Conservation (phyloP, 1,140 invertebrate species). For the Mylabris phalerata region DNA sequence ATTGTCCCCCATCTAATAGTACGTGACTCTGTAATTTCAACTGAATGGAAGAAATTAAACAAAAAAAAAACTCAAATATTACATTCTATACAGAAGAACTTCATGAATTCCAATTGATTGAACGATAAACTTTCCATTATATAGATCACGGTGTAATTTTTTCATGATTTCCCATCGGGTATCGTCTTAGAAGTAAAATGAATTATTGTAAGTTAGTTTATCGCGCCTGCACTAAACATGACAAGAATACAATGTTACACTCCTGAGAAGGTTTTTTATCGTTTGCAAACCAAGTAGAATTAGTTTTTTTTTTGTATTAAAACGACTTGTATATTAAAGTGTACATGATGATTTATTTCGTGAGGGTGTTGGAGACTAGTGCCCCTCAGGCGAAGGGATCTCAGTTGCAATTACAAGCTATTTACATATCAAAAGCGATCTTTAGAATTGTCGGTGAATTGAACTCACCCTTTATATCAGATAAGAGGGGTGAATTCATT, state of each 20-base stretch:
- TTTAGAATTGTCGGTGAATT: constrained; percentile 16
- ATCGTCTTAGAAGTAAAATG: constrained; percentile 11
- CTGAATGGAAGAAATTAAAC: too few species aligned
- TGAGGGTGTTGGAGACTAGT: too few species aligned
- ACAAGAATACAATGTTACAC: constrained; percentile 11
- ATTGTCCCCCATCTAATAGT: too few species aligned
- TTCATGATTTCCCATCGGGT: constrained; percentile 15
- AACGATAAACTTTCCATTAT: constrained; percentile 15
- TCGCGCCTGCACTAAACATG: constrained; percentile 10
- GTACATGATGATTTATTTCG: too few species aligned
- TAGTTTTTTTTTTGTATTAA: too few species aligned
- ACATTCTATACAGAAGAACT: too few species aligned
- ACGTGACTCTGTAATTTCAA: too few species aligned
- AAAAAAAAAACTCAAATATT: too few species aligned
- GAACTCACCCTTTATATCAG: constrained; percentile 11
- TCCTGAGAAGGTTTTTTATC: background rate
- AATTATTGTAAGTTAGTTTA: constrained; percentile 17
- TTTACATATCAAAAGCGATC: constrained; percentile 25
- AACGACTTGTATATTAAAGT: too few species aligned
- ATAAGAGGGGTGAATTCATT: background rate
- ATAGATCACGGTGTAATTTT: constrained; percentile 9
- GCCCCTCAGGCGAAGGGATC: background rate
- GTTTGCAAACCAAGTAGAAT: too few species aligned
- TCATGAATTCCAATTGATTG: background rate
- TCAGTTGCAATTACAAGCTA: constrained; percentile 16